A percentile compares a stretch with the other conserved stretches of the same genome.
These are phyloP conservation scores for Sycophaga agraensis DNA, from an alignment of 1,140 invertebrate species.

Conservation along the genomic window DNA sequence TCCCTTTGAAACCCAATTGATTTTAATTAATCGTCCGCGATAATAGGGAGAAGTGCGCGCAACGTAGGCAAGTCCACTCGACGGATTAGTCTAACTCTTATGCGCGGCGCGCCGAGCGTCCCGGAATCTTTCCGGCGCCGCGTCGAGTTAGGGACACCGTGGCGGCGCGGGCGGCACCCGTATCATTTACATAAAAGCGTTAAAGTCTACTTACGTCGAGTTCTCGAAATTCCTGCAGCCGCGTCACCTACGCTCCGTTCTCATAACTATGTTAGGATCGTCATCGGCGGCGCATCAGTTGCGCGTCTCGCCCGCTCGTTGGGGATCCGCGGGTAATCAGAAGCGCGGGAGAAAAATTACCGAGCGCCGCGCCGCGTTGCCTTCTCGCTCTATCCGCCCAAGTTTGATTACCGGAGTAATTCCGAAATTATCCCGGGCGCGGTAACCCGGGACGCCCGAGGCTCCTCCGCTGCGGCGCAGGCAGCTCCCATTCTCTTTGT, in stretches of 20 bases:
- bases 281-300: too few relatives aligned
- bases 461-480: background rate
- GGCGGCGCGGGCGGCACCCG: background rate
- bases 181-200: conserved; percentile 10
- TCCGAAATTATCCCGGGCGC: conserved; percentile 5
- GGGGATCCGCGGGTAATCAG: background rate
- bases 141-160: background rate
- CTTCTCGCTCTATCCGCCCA: background rate
- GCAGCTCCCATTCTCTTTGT: background rate
- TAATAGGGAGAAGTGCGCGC: background rate
- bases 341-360: conserved; percentile 1
- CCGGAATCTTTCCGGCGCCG: background rate
- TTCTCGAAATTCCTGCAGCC: background rate
- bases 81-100: conserved; percentile 1
- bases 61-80: background rate
- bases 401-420: conserved; percentile 13
- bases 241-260: background rate
- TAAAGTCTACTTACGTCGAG: background rate
- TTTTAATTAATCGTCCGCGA: conserved; percentile 8
- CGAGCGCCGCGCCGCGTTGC: background rate
- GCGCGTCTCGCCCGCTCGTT: too few relatives aligned
- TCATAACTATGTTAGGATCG: background rate
- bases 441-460: background rate
- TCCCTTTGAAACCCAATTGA: background rate
- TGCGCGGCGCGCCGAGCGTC: background rate